A percentile compares a stretch with the other conserved stretches of the same genome.
Conservation (phyloP, 92 coral and sea anemone genomes). For the Desmophyllum pertusum region DNA sequence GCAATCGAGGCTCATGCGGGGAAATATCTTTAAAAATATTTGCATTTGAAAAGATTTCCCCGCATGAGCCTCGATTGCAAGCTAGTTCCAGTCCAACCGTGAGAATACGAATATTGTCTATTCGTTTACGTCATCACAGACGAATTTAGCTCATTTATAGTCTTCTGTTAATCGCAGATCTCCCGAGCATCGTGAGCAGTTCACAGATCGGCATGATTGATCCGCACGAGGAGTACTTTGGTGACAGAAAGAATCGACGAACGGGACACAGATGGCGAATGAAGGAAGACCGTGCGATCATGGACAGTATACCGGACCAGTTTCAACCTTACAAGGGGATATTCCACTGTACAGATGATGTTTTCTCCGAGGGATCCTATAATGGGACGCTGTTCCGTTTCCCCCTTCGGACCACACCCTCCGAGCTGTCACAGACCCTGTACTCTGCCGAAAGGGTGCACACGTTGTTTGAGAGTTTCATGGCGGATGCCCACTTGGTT, state of each 20-base stretch:
- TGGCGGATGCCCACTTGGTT: conserved; percentile 71
- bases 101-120: too few species aligned
- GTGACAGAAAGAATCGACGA: conserved; percentile 37
- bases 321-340: conserved; percentile 76
- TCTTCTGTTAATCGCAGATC: conserved; percentile 51
- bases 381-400: conserved; percentile 83
- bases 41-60: too few species aligned
- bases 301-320: conserved; percentile 64
- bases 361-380: conserved; percentile 46
- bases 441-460: conserved; percentile 76
- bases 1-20: too few species aligned
- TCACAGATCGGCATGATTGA: conserved; percentile 77
- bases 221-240: conserved; percentile 89
- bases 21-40: too few species aligned
- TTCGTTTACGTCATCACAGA: background rate
- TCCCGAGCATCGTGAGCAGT: conserved; percentile 85
- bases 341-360: conserved; percentile 53
- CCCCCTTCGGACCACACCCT: conserved; percentile 68
- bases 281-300: conserved; percentile 15
- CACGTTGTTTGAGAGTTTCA: conserved; percentile 68
- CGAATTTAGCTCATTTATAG: background rate
- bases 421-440: conserved; percentile 69
- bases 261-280: conserved; percentile 70
- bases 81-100: too few species aligned
- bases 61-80: too few species aligned